phyloP scores from a whole-genome alignment of 2,797 vertebrate genomes.

The Spheniscus humboldti region DNA sequence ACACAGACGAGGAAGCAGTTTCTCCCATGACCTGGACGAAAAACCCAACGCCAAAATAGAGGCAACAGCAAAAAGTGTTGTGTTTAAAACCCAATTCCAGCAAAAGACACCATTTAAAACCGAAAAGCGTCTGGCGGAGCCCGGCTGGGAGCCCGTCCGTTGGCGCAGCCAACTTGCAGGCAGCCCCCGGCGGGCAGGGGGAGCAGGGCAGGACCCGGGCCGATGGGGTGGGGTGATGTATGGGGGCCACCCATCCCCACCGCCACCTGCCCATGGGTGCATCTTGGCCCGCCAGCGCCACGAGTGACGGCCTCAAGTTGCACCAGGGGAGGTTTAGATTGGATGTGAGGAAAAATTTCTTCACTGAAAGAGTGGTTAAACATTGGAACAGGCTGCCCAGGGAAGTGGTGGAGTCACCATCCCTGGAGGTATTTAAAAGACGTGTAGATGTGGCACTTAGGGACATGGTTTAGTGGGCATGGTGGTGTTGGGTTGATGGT shows the following conservation, averaged over 20 bases:
- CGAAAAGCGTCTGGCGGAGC: not conserved
- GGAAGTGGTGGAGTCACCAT: no score
- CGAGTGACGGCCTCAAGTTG: no score
- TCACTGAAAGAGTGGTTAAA: no score
- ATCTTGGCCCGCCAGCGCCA: rapidly evolving
- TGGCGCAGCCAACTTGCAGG: not conserved
- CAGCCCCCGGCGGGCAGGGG: not conserved
- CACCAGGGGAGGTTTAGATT: no score
- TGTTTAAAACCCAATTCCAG: not conserved
- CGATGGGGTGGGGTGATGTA: not conserved
- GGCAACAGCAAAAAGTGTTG: rapidly evolving
- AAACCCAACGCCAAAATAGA: not conserved
- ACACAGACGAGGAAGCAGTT: not conserved
- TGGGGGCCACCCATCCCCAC: rapidly evolving
- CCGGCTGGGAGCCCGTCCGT: not conserved
- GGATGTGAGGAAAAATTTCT: no score
- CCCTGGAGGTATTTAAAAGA: no score
- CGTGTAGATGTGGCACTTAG: no score
- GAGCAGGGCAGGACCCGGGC: not conserved
- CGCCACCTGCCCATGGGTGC: not conserved
- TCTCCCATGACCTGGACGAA: not conserved
- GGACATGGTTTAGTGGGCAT: no score
- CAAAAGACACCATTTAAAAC: not conserved
- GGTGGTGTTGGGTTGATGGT: no score
- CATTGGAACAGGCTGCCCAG: no score